Percentiles rank a stretch among this genome's conserved stretches.
Conservation (phyloP, 2,888 invertebrate species). For the Aleiodes testaceus region DNA sequence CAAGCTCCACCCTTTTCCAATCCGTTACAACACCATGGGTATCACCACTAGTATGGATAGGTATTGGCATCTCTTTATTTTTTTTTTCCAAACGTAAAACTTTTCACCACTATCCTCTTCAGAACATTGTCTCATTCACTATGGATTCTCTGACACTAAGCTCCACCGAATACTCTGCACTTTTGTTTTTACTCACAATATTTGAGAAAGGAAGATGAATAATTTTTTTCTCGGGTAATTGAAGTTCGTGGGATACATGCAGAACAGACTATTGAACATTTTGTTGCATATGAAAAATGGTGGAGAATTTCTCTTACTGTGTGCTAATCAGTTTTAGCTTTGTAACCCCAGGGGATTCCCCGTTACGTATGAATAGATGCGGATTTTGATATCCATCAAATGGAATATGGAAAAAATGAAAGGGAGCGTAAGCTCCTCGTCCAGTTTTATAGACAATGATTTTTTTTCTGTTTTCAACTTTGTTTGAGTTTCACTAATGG, state of each 20-base stretch:
- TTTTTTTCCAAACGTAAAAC: constrained; percentile 3
- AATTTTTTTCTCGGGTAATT: neutral
- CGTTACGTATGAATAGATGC: neutral
- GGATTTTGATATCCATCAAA: no score
- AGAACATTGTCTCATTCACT: constrained; percentile 34
- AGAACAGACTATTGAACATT: constrained; percentile 43
- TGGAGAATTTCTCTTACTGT: neutral
- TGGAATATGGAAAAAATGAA: no score
- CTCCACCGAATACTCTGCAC: constrained; percentile 22
- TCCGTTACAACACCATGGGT: constrained; percentile 7
- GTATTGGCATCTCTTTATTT: neutral
- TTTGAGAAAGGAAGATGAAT: neutral
- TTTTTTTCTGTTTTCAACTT: no score
- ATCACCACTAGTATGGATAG: constrained; percentile 7
- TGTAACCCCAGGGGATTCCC: neutral
- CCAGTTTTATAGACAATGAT: no score
- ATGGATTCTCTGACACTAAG: neutral
- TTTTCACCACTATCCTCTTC: constrained; percentile 7
- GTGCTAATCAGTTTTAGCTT: constrained; percentile 1
- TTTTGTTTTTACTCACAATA: constrained; percentile 14
- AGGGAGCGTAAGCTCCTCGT: no score
- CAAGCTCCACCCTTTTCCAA: constrained; percentile 20
- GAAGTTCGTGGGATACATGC: constrained; percentile 44
- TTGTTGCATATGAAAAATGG: neutral
- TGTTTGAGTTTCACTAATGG: no score